Evolutionary conservation across 2,797 vertebrate genomes (phyloP).

Genomic region (Hylomyscus alleni): DNA sequence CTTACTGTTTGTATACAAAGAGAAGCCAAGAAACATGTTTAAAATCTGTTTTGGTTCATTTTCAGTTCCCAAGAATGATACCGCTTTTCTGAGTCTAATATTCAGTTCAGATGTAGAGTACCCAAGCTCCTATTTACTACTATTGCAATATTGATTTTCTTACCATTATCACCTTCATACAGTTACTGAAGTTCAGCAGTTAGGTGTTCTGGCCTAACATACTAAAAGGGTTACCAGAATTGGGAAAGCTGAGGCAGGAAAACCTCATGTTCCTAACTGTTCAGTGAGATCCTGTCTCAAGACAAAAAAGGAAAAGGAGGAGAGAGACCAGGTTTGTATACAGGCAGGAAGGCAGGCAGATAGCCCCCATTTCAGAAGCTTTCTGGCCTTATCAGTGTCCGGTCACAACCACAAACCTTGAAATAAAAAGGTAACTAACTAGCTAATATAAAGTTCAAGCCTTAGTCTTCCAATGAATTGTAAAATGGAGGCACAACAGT

Average conservation of each 20-base stretch:
- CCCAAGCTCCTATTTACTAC: neutral
- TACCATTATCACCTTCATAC: neutral
- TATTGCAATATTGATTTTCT: conserved; percentile 22
- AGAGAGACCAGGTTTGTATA: neutral
- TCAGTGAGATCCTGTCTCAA: neutral
- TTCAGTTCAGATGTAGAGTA: neutral
- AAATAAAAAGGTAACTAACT: neutral
- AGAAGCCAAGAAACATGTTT: conserved; percentile 12
- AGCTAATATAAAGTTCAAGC: neutral
- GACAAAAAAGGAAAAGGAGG: neutral
- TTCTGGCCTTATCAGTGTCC: neutral
- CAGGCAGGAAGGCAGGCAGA: neutral
- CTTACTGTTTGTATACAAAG: neutral
- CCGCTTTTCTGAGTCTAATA: conserved; percentile 4
- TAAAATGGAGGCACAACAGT: neutral
- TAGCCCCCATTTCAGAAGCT: neutral
- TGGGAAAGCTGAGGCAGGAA: neutral
- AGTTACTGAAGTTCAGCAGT: neutral
- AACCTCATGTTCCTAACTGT: neutral
- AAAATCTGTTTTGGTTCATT: conserved; percentile 26
- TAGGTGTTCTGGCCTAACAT: neutral
- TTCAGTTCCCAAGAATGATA: conserved; percentile 32
- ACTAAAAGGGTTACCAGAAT: neutral
- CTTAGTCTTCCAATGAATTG: conserved; percentile 22
- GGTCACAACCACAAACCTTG: conserved; percentile 6